phyloP scores from a whole-genome alignment of 2,888 invertebrate genomes.

The Blera fallax region DNA sequence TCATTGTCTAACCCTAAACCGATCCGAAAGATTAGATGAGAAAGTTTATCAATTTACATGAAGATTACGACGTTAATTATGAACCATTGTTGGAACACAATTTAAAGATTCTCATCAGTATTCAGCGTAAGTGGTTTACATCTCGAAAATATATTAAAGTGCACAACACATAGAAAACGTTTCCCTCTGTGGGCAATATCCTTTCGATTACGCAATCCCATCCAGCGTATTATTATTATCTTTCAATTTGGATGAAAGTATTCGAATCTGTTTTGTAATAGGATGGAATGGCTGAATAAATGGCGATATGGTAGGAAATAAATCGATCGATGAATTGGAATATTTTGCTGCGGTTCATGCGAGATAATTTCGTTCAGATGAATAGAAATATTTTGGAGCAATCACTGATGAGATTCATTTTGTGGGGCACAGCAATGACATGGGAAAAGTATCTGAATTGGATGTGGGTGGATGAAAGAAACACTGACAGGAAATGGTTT shows the following conservation, averaged over 20 bases:
- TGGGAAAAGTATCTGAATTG: neutral
- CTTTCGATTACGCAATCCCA: neutral
- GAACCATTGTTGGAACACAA: neutral
- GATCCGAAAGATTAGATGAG: neutral
- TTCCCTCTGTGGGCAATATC: neutral
- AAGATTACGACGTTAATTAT: neutral
- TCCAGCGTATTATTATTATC: neutral
- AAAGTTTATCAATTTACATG: constrained; percentile 6
- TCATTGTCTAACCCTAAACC: neutral
- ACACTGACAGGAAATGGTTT: neutral
- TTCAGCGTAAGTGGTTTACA: neutral
- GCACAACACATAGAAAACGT: neutral
- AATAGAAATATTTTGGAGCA: neutral
- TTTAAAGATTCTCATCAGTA: neutral
- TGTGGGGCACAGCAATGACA: neutral
- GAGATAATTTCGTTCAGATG: neutral
- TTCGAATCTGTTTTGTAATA: neutral
- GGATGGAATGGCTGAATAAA: neutral
- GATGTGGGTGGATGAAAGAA: neutral
- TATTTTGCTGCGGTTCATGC: neutral
- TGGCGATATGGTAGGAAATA: neutral
- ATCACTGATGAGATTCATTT: neutral
- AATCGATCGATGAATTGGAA: neutral
- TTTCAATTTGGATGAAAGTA: neutral
- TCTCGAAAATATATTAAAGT: neutral